These are phyloP conservation scores for Salminus brasiliensis DNA, from an alignment of 2,113 vertebrate genomes.

Conservation along the genomic window DNA sequence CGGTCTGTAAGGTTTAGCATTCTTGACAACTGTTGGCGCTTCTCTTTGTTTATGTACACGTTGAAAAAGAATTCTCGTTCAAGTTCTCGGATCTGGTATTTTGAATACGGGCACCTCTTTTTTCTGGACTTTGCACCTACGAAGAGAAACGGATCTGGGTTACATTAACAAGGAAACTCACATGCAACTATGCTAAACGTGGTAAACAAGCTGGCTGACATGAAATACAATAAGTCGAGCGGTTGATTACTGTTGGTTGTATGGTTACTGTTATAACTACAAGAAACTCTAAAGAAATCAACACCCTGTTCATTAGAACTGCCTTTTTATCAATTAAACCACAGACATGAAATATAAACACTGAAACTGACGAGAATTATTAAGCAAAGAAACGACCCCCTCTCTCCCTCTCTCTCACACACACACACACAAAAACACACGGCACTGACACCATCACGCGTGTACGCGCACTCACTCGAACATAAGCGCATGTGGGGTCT, in stretches of 20 bases:
- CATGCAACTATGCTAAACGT: neutral
- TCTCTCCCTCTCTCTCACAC: neutral
- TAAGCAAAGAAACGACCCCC: neutral
- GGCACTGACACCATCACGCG: conserved; percentile 28
- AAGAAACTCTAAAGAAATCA: neutral
- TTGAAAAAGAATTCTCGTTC: conserved; percentile 99
- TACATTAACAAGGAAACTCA: conserved; percentile 16
- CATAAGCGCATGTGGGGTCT: neutral
- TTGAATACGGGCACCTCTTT: conserved; percentile 97
- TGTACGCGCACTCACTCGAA: conserved; percentile 21
- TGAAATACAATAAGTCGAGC: neutral
- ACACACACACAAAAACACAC: conserved; percentile 36
- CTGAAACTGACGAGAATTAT: neutral
- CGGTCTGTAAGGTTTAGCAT: conserved; percentile 98
- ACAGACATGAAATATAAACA: neutral
- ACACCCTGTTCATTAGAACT: neutral
- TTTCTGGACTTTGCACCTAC: conserved; percentile 90
- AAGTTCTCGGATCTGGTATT: conserved; percentile 99
- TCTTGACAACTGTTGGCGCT: conserved; percentile 95
- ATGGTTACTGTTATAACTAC: neutral
- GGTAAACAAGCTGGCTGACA: neutral
- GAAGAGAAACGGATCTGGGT: conserved; percentile 38
- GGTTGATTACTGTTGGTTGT: too few relatives aligned
- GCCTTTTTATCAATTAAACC: neutral
- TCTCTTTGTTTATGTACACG: conserved; percentile 99